Conservation (phyloP, 1,140 invertebrate genomes). For the Drosophila hydei region DNA sequence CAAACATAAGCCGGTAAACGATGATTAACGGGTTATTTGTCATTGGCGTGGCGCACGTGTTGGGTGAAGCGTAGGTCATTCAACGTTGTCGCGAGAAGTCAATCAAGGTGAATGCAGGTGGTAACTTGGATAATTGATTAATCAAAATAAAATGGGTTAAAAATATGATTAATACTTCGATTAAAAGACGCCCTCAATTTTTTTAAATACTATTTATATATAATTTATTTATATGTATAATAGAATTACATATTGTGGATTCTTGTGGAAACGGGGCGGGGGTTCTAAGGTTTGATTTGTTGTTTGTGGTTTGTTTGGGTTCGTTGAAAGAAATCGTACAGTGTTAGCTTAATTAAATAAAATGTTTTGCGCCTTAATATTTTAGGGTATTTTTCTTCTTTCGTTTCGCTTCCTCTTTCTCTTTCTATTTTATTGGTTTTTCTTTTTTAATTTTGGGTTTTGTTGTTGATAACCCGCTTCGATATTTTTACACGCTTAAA, state of each 20-base stretch:
- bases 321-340: slow-evolving; percentile 69
- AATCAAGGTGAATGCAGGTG: neutral
- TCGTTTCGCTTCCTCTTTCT: slow-evolving; percentile 15
- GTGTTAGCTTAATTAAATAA: slow-evolving; percentile 68
- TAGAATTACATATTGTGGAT: slow-evolving; percentile 75
- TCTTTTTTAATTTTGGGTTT: slow-evolving; percentile 37
- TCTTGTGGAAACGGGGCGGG: slow-evolving; percentile 18
- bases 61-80: slow-evolving; percentile 9
- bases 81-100: too few relatives aligned
- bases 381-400: slow-evolving; percentile 45
- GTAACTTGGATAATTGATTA: too few relatives aligned
- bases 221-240: slow-evolving; percentile 83
- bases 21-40: slow-evolving; percentile 20
- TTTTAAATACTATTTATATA: slow-evolving; percentile 82
- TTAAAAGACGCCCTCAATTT: neutral
- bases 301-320: slow-evolving; percentile 22
- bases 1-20: slow-evolving; percentile 2
- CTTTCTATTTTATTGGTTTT: slow-evolving; percentile 18
- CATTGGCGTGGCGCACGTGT: slow-evolving; percentile 39
- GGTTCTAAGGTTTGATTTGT: slow-evolving; percentile 41
- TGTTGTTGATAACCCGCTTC: slow-evolving; percentile 24
- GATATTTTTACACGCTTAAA: slow-evolving; percentile 67
- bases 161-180: neutral
- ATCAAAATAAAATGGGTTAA: neutral
- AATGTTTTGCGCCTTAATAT: slow-evolving; percentile 55